These are phyloP conservation scores for Ictidomys tridecemlineatus DNA, from an alignment of 2,113 vertebrate genomes.

Conservation along the genomic window DNA sequence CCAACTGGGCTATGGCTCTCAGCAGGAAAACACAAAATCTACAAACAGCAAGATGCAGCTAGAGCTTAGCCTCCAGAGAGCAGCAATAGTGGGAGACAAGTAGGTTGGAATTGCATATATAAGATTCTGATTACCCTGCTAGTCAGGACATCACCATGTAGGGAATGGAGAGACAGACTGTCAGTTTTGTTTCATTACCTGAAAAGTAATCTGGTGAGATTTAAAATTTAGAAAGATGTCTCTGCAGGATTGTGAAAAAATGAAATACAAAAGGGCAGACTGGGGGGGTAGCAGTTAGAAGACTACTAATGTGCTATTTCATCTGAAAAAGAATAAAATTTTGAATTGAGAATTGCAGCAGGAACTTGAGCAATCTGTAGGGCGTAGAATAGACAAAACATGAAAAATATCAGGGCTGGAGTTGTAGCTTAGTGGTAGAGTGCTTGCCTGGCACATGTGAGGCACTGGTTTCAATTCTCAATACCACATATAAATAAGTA, in stretches of 20 bases:
- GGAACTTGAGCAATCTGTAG: background rate
- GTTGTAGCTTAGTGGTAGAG: too few relatives aligned
- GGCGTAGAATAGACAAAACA: background rate
- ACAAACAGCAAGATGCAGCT: background rate
- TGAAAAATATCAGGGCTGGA: background rate
- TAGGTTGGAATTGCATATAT: background rate
- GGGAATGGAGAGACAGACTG: fast-evolving
- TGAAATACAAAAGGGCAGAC: background rate
- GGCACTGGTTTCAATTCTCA: too few relatives aligned
- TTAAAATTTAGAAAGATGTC: background rate
- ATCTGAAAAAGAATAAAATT: background rate
- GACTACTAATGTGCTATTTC: background rate
- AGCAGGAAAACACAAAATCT: background rate
- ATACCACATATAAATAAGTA: too few relatives aligned
- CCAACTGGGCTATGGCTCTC: too few relatives aligned
- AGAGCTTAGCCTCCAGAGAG: background rate
- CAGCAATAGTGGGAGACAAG: background rate
- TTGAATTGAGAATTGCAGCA: background rate
- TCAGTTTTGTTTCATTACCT: background rate
- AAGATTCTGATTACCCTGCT: background rate
- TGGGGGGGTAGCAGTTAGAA: background rate
- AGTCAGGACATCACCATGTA: background rate
- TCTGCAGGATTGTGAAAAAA: background rate
- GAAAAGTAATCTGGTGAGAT: background rate
- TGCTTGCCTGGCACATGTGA: too few relatives aligned